These are phyloP conservation scores for Gallinago solitaria DNA, from an alignment of 2,797 vertebrate species.

Conservation along the genomic window DNA sequence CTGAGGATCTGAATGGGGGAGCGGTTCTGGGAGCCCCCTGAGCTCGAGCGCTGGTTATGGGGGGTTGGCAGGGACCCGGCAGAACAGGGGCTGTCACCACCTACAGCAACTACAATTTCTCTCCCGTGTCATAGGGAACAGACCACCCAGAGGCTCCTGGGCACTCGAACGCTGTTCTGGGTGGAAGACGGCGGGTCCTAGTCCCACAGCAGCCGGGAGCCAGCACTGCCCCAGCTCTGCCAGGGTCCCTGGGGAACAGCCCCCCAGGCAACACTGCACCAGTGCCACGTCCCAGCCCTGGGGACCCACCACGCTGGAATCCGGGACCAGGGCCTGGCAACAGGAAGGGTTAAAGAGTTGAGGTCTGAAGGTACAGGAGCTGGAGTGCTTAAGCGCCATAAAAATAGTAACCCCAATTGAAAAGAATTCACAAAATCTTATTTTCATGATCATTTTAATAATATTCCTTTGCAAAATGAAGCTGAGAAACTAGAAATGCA, in stretches of 20 bases:
- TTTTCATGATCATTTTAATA: constrained; percentile 57
- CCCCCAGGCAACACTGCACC: rapidly evolving
- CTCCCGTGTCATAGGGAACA: neutral
- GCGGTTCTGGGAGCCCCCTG: neutral
- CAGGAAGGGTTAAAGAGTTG: neutral
- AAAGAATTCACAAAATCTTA: constrained; percentile 49
- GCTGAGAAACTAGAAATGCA: constrained; percentile 45
- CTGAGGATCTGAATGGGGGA: neutral
- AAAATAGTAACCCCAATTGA: neutral
- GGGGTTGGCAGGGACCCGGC: neutral
- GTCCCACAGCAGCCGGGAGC: neutral
- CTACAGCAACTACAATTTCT: neutral
- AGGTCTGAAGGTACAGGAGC: neutral
- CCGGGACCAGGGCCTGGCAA: neutral
- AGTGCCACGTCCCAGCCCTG: rapidly evolving
- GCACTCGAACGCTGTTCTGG: neutral
- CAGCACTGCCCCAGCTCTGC: rapidly evolving
- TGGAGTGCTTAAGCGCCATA: neutral
- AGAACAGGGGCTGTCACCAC: neutral
- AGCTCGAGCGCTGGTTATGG: neutral
- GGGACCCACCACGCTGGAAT: neutral
- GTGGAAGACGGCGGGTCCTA: neutral
- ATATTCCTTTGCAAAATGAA: constrained; percentile 48
- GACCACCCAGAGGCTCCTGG: rapidly evolving
- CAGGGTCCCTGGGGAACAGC: neutral